These are phyloP conservation scores for Tetragonula carbonaria DNA, from an alignment of 2,888 invertebrate species.

Conservation along the genomic window DNA sequence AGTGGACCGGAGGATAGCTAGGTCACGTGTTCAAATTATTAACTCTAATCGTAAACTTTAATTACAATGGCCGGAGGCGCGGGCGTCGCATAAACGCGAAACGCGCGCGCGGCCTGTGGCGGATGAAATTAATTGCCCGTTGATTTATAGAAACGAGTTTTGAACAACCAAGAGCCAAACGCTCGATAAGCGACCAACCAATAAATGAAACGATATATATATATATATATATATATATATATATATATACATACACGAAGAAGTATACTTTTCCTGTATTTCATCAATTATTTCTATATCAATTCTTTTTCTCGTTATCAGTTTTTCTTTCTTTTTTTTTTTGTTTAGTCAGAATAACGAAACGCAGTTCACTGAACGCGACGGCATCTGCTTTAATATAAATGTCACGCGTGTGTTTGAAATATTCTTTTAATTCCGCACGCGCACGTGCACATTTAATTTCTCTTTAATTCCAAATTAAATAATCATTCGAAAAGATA, in stretches of 20 bases:
- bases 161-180: conserved; percentile 30
- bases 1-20: conserved; percentile 39
- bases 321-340: too few species aligned
- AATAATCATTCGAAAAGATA: background rate
- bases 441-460: background rate
- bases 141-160: conserved; percentile 78
- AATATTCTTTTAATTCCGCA: background rate
- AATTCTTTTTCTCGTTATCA: too few species aligned
- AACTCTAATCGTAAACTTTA: conserved; percentile 81
- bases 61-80: conserved; percentile 78
- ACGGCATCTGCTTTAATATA: background rate
- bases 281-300: background rate
- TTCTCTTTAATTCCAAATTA: conserved; percentile 1
- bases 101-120: conserved; percentile 32
- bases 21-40: conserved; percentile 81
- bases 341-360: too few species aligned
- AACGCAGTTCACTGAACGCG: background rate
- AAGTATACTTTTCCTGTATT: conserved; percentile 11
- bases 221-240: too few species aligned
- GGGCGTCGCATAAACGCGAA: conserved; percentile 66
- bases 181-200: conserved; percentile 28
- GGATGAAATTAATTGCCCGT: conserved; percentile 73
- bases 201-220: conserved; percentile 15
- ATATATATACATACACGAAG: background rate
- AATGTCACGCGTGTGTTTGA: background rate